phyloP scores from a whole-genome alignment of 1,140 invertebrate species.

The Aphelenchoides fujianensis region DNA sequence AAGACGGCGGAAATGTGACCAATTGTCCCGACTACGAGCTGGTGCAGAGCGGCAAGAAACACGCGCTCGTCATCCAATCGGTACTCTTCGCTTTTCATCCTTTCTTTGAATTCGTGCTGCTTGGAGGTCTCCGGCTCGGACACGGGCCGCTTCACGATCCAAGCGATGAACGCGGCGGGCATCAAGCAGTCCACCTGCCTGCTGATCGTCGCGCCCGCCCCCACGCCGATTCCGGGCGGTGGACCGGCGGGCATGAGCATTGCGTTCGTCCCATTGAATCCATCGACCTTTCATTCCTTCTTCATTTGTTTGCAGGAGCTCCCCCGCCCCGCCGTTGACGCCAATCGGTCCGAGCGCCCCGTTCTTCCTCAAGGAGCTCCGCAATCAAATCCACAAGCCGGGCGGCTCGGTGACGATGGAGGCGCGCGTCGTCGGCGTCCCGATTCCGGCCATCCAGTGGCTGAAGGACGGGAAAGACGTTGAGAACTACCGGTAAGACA shows the following conservation, averaged over 20 bases:
- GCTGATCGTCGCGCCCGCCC: constrained; percentile 60
- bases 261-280: constrained; percentile 32
- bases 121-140: constrained; percentile 49
- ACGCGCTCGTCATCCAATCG: constrained; percentile 43
- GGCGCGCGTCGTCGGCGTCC: constrained; percentile 53
- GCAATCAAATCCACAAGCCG: constrained; percentile 54
- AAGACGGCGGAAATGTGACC: constrained; percentile 60
- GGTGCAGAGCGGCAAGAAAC: constrained; percentile 46
- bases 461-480: constrained; percentile 87
- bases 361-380: constrained; percentile 58
- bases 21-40: constrained; percentile 52
- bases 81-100: constrained; percentile 17
- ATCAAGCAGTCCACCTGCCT: constrained; percentile 61
- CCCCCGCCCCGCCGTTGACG: constrained; percentile 57
- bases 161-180: constrained; percentile 60
- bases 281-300: constrained; percentile 12
- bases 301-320: constrained; percentile 41
- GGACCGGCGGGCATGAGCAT: constrained; percentile 40
- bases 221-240: constrained; percentile 57
- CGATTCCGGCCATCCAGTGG: constrained; percentile 71
- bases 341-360: constrained; percentile 58
- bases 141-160: constrained; percentile 57
- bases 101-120: no score
- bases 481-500: constrained; percentile 68
- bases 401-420: constrained; percentile 49